Base-by-base conservation (phyloP, 2,113 vertebrate species). In the Albula glossodonta region DNA sequence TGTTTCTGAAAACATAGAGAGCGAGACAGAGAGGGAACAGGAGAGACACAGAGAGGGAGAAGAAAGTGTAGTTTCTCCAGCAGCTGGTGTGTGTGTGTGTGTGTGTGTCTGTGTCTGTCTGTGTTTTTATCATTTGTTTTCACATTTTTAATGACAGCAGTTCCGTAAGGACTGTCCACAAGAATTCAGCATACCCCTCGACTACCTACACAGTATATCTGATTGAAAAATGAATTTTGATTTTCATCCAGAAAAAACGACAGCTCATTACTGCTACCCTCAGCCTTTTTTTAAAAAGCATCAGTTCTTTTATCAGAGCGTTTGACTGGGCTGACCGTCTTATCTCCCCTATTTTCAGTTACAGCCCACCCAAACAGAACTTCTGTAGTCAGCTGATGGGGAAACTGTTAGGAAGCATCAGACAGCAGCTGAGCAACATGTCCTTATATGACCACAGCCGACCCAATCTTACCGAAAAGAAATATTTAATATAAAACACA, bases 1-100 rank as follows among this genome's bases (percentile, higher is more conserved):
- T 84, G 41, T 89, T 89, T 48, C 31, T 17, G 53, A 52, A 85
- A 7, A 11, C 19, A 57, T 48, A 79, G 79, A 51, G 41, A 81
- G 86, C 31, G 70, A 78, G 5, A 86, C 51, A 48, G 15, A 80
- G 77, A 70, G 51, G 80, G 25, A 84, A 50, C n/a, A 2, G 10
- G 74, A 56, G 7, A 81, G 78, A 81, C 17, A 15, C 19, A 56
- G 19, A 60, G 48, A 84, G 74, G 51, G 22, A 11, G 63, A 41
- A 80, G 41, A 41, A 50, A 48, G 11, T 8, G 56, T 19, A 51
- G 56, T 41, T 41, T 41, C 31, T 41, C 31, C 31, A 41, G 31
- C 31, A 41, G 31, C 31, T 41, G 31, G 31, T 41, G 31, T 41
- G 31, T 41, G 31, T 41, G 31, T 7, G 56, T 12, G 8, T 60